Conservation (phyloP, 2,888 invertebrate genomes). For the Poecilus cupreus region DNA sequence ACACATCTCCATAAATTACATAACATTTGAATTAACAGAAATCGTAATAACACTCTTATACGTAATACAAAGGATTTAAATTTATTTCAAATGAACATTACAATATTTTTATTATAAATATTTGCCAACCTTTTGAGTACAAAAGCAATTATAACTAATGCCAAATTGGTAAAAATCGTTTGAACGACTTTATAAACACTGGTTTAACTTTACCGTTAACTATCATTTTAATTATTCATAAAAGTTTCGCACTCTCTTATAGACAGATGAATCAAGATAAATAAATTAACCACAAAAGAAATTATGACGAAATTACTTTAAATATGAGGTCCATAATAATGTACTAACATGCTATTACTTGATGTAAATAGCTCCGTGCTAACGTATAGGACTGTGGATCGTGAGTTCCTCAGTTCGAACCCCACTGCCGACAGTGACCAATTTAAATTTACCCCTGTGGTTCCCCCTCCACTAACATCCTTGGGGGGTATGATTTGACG, state of each 20-base stretch:
- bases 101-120: conserved; percentile 4
- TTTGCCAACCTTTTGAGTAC: conserved; percentile 17
- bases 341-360: too few species aligned
- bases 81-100: conserved; percentile 12
- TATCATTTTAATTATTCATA: background rate
- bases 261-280: conserved; percentile 2
- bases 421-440: too few species aligned
- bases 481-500: too few species aligned
- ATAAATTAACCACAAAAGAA: conserved; percentile 10
- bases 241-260: background rate
- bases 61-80: background rate
- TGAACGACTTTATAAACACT: background rate
- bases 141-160: conserved; percentile 29
- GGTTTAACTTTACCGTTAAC: background rate
- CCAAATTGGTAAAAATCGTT: background rate
- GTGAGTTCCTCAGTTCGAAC: too few species aligned
- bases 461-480: too few species aligned
- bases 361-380: background rate
- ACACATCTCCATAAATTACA: background rate
- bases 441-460: too few species aligned
- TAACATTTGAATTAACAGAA: background rate
- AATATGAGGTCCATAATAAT: background rate
- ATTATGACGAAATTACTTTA: background rate
- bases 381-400: too few species aligned
- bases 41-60: background rate